Percentiles rank a stretch among this genome's conserved stretches.
phyloP scores from a whole-genome alignment of 2,797 vertebrate species.

The Enteromius thamalakanensis region DNA sequence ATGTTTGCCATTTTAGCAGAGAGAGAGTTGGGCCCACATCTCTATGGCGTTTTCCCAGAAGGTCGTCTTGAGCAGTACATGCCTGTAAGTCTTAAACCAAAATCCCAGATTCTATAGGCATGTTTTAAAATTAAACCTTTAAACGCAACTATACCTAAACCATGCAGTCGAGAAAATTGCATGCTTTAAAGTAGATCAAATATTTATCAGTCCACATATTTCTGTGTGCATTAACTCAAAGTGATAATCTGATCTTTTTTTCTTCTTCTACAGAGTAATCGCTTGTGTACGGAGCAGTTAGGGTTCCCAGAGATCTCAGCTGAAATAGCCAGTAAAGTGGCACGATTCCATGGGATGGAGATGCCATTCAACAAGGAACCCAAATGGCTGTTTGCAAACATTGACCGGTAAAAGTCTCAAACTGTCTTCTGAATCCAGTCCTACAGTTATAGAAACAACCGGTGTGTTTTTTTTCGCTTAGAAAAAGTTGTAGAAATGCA shows the following conservation, averaged over 20 bases:
- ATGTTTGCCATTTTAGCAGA: constrained; percentile 98
- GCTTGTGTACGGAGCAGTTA: constrained; percentile 86
- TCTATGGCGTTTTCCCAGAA: constrained; percentile 92
- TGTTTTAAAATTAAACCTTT: background rate
- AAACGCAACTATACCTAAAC: background rate
- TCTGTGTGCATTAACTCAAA: constrained; percentile 1
- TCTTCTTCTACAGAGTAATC: constrained; percentile 79
- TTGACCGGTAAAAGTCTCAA: constrained; percentile 80
- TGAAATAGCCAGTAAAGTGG: constrained; percentile 88
- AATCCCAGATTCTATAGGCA: background rate
- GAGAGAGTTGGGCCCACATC: constrained; percentile 85
- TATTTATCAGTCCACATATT: background rate
- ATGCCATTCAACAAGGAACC: constrained; percentile 84
- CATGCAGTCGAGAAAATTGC: background rate
- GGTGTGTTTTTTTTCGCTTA: background rate
- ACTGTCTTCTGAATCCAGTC: background rate
- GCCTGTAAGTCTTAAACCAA: constrained; percentile 75
- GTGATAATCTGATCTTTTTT: background rate
- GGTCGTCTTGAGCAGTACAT: constrained; percentile 93
- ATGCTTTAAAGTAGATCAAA: background rate
- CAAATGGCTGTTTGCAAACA: constrained; percentile 86
- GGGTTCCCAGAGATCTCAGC: constrained; percentile 78
- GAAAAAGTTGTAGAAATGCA: background rate
- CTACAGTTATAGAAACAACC: no score
- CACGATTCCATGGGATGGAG: constrained; percentile 88